Base-by-base conservation (phyloP, 2,113 vertebrate genomes). In the Notechis scutatus region DNA sequence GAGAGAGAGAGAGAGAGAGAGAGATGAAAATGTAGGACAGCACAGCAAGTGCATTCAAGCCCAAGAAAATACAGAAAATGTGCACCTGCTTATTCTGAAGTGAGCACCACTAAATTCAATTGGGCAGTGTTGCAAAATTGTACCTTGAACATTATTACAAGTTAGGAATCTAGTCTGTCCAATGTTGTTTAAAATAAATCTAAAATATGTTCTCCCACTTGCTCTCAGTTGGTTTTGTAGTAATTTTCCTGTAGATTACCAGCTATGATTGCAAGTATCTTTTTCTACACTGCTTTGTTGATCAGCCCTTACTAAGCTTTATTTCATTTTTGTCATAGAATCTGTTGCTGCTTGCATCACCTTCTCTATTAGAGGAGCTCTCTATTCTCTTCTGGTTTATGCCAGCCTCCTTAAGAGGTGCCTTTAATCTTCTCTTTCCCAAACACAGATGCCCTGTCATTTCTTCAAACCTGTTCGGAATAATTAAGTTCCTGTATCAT, bases 211-310 rank as follows among this genome's bases (percentile, higher is more conserved):
- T 94, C 23, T 92, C 69, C 90, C 42, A 47, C 18, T 92, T 95
- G 74, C 23, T 42, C 57, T 39, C 24, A 20, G 7, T 89, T 52
- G 90, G 94, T 54, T 89, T 81, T 20, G 59, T 18, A 92, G 95
- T 91, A 94, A 92, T 94, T 93, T 97, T 95, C 92, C 94, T 95
- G 90, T 95, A 94, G 92, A 95, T 96, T 95, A 95, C 29, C 94
- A 57, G 89, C 47, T 57, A 29, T 94, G 95, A 94, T 94, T 88
- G 95, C 92, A 95, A 95, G 96, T 95, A 95, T 87, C 95, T 95
- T 95, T 94, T 64, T 94, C 95, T 96, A 93, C 88, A 94, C 39
- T 59, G 92, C 88, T 96, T 95, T 95, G 92, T 91, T 47, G 39
- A 96, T 96, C 93, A 96, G 94, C 93, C 94, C 94, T 94, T 87